Percentiles rank a stretch among this genome's conserved stretches.
Evolutionary conservation across 2,113 vertebrate genomes (phyloP).

Genomic region (Helogale parvula): DNA sequence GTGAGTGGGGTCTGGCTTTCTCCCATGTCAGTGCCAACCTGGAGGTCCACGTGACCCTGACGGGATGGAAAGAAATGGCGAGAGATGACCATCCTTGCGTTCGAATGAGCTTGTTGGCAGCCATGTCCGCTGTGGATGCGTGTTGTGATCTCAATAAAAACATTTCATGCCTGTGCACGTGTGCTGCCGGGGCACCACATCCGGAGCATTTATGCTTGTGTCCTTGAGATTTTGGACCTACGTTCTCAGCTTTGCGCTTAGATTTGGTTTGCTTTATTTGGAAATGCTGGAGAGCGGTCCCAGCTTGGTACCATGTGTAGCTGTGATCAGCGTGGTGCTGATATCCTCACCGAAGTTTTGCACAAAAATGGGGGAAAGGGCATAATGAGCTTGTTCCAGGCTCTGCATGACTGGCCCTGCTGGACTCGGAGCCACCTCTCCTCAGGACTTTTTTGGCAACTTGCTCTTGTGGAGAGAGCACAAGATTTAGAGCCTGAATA

Average conservation of each 20-base stretch:
- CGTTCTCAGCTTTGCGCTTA: not conserved
- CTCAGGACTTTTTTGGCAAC: not conserved
- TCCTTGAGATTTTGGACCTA: not conserved
- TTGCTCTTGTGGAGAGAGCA: not conserved
- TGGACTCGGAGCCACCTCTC: rapidly evolving
- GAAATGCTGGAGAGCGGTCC: not conserved
- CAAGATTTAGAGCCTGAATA: not conserved
- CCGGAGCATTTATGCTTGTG: rapidly evolving
- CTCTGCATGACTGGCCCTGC: not conserved
- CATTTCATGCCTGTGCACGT: rapidly evolving
- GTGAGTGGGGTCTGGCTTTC: no score
- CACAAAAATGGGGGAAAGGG: not conserved
- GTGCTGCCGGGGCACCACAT: not conserved
- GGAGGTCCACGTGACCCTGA: not conserved
- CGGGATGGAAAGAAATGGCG: not conserved
- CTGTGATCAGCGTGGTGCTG: not conserved
- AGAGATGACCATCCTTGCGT: not conserved
- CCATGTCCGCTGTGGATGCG: rapidly evolving
- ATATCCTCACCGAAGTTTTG: not conserved
- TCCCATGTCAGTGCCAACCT: rapidly evolving
- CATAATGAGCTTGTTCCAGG: not conserved
- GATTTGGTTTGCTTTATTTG: not conserved
- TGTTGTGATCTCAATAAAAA: not conserved
- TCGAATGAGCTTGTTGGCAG: not conserved
- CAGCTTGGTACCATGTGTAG: not conserved